Base-by-base conservation (phyloP, 2,113 vertebrate species). In the Nesospiza acunhae region DNA sequence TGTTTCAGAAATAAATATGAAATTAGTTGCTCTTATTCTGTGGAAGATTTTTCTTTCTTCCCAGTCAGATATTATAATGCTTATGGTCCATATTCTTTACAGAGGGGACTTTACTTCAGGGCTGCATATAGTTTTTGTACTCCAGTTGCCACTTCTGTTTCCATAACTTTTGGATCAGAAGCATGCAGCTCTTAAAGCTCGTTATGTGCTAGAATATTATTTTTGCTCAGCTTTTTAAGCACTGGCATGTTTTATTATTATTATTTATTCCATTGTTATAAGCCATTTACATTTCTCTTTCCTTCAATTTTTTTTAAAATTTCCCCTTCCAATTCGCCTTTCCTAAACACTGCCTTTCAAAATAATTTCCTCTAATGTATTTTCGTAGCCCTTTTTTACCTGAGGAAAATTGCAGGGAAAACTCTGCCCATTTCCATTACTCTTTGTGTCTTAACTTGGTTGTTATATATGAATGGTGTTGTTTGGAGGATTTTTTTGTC, bases 71-170 rank as follows among this genome's bases (percentile, higher is more conserved):
- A 31, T 62, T 47, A 24, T 49, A 92, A 16, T 72, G 60, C 42
- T 84, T 56, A 49, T 37, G 52, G 39, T 81, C 87, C 90, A 37
- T 82, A 64, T 85, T 77, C 56, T 73, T 94, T 94, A 15, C 42
- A 69, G 47, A 86, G 44, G 70, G 73, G 15, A 49, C 55, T 92
- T 79, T 50, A 87, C 62, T 90, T 95, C 30, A 72, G 73, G 53
- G 55, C 69, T 97, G 81, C 77, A 37, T 92, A 66, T 93, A 93
- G 91, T 73, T 97, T 95, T 96, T 91, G 94, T 87, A 44, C 27
- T 62, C 19, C 66, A 84, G 35, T 73, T 94, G 62, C 64, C 67
- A 44, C 55, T 88, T 92, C 55, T 95, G 39, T 92, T 95, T 82
- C 41, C 8, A 2, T 87, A 69, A 91, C 70, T 50, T 86, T 81